phyloP scores from a whole-genome alignment of 2,113 vertebrate genomes.

The Speoplatyrhinus poulsoni region DNA sequence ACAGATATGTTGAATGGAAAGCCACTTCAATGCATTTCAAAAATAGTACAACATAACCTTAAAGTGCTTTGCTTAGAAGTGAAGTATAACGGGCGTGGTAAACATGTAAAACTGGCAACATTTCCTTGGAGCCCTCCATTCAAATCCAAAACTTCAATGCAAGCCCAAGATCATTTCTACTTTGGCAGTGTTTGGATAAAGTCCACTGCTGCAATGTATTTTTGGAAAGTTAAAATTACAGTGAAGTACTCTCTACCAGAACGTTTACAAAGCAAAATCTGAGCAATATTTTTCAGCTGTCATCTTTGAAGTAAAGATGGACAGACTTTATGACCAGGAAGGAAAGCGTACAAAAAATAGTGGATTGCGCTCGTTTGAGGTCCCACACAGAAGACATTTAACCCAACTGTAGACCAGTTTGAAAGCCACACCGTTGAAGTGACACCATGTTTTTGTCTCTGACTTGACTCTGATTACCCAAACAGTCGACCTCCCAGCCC shows the following conservation, averaged over 20 bases:
- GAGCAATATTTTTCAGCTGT: background rate
- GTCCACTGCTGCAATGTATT: conserved; percentile 8
- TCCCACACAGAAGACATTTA: conserved; percentile 21
- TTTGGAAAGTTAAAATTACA: conserved; percentile 38
- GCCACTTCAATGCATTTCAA: conserved; percentile 8
- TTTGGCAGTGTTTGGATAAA: conserved; percentile 35
- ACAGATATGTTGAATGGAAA: background rate
- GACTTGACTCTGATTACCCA: conserved; percentile 56
- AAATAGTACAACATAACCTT: conserved; percentile 8
- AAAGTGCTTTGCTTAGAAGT: conserved; percentile 7
- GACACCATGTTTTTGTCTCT: conserved; percentile 59
- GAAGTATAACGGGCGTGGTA: conserved; percentile 43
- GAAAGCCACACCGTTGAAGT: conserved; percentile 47
- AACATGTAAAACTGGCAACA: conserved; percentile 31
- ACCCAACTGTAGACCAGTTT: conserved; percentile 42
- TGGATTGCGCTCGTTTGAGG: background rate
- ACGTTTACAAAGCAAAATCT: conserved; percentile 12
- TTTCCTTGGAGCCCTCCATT: conserved; percentile 43
- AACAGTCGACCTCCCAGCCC: conserved; percentile 51
- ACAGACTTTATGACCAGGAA: background rate
- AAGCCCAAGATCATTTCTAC: conserved; percentile 41
- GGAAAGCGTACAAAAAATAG: background rate
- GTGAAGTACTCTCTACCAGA: conserved; percentile 7
- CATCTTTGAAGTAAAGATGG: no score
- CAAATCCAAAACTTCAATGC: conserved; percentile 38